Evolutionary conservation across 1,140 invertebrate genomes (phyloP).

Genomic region (Trinorchestia longiramus): DNA sequence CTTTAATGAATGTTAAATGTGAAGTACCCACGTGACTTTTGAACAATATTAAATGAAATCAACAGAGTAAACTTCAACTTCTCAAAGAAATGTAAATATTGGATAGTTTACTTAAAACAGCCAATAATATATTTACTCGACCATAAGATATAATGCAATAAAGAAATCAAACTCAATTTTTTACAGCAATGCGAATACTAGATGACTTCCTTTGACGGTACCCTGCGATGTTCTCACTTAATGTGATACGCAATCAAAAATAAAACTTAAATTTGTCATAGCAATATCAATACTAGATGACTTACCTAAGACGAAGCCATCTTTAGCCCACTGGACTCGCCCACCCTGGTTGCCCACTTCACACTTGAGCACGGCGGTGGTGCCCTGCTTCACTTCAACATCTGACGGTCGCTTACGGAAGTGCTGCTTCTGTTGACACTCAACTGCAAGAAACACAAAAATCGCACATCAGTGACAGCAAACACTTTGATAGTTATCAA

Average conservation of each 20-base stretch:
- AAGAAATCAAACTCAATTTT: too few species aligned
- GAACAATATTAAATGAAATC: neutral
- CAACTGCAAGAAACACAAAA: constrained; percentile 15
- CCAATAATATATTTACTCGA: too few species aligned
- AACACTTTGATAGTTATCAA: neutral
- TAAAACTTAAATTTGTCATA: too few species aligned
- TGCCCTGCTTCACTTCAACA: constrained; percentile 83
- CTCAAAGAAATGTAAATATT: too few species aligned
- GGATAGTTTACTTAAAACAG: too few species aligned
- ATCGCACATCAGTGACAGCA: neutral
- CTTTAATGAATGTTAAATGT: too few species aligned
- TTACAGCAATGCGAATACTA: too few species aligned
- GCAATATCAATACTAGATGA: constrained; percentile 56
- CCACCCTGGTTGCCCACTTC: constrained; percentile 86
- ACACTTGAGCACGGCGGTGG: constrained; percentile 85
- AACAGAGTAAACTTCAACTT: too few species aligned
- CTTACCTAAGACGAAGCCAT: constrained; percentile 90
- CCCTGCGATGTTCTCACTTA: too few species aligned
- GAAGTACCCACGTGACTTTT: neutral
- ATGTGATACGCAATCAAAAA: too few species aligned
- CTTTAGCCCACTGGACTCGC: constrained; percentile 92
- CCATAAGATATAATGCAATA: too few species aligned
- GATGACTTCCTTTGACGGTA: too few species aligned
- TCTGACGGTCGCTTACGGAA: constrained; percentile 83
- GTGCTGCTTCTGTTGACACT: constrained; percentile 74